Conservation (phyloP, 2,888 invertebrate genomes). For the Cerastoderma edule region DNA sequence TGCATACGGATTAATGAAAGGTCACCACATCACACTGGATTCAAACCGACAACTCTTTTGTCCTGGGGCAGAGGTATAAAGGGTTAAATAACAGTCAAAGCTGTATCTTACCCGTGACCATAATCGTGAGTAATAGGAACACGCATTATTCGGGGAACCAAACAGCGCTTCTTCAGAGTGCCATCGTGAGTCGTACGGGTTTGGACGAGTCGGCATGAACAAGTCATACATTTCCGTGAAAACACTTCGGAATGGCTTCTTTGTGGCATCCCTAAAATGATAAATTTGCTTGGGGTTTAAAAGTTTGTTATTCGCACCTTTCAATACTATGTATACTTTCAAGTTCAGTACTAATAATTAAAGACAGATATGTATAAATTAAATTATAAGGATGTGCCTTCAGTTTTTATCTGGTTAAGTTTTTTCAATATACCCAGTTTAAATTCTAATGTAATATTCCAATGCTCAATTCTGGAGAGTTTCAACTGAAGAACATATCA, state of each 20-base stretch:
- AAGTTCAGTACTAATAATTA: no score
- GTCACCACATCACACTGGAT: background rate
- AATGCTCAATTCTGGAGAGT: no score
- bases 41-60: no score
- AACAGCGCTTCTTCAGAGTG: constrained; percentile 92
- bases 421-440: no score
- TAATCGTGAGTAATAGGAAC: constrained; percentile 92
- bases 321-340: no score
- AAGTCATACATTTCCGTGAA: constrained; percentile 84
- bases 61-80: background rate
- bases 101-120: constrained; percentile 88
- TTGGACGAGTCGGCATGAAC: constrained; percentile 90
- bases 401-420: no score
- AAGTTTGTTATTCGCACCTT: no score
- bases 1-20: background rate
- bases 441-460: no score
- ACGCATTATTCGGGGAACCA: constrained; percentile 92
- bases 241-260: constrained; percentile 23
- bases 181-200: constrained; percentile 92
- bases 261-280: constrained; percentile 6
- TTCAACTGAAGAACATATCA: no score
- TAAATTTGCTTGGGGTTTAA: background rate
- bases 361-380: no score
- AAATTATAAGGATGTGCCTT: no score
- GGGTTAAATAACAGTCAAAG: no score